These are phyloP conservation scores for Polydrusus cervinus DNA, from an alignment of 2,888 invertebrate species.

Conservation along the genomic window DNA sequence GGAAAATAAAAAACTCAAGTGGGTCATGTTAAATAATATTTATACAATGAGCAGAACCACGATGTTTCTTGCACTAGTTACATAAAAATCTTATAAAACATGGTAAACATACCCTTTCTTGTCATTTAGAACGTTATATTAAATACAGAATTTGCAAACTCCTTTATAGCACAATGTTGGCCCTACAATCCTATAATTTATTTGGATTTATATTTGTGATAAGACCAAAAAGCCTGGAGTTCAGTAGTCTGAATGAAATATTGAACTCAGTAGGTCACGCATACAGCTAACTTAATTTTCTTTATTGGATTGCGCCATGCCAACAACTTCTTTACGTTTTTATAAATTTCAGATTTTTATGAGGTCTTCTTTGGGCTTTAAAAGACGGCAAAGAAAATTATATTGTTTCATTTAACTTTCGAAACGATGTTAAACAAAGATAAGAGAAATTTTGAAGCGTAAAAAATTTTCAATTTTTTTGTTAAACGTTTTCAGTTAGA, in stretches of 20 bases:
- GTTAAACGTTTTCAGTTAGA: too few species aligned
- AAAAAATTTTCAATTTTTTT: too few species aligned
- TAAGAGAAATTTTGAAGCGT: too few species aligned
- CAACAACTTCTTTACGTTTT: conserved; percentile 16
- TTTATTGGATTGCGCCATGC: conserved; percentile 13
- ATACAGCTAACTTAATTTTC: conserved; percentile 25
- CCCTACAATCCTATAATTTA: not conserved
- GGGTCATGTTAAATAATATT: too few species aligned
- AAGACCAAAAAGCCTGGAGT: not conserved
- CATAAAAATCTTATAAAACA: too few species aligned
- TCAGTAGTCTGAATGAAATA: conserved; percentile 2
- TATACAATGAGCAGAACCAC: too few species aligned
- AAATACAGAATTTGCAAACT: not conserved
- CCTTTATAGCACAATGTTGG: not conserved
- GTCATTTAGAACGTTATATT: not conserved
- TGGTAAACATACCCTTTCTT: too few species aligned
- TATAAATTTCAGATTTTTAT: conserved; percentile 19
- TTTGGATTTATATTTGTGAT: conserved; percentile 3
- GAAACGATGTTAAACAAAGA: too few species aligned
- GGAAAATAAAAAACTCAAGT: too few species aligned
- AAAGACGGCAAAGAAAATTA: not conserved
- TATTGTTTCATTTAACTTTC: too few species aligned
- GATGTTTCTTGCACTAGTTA: too few species aligned
- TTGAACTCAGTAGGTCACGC: conserved; percentile 11
- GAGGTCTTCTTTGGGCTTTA: not conserved